These are phyloP conservation scores for Puma concolor DNA, from an alignment of 2,113 vertebrate genomes.

Conservation along the genomic window DNA sequence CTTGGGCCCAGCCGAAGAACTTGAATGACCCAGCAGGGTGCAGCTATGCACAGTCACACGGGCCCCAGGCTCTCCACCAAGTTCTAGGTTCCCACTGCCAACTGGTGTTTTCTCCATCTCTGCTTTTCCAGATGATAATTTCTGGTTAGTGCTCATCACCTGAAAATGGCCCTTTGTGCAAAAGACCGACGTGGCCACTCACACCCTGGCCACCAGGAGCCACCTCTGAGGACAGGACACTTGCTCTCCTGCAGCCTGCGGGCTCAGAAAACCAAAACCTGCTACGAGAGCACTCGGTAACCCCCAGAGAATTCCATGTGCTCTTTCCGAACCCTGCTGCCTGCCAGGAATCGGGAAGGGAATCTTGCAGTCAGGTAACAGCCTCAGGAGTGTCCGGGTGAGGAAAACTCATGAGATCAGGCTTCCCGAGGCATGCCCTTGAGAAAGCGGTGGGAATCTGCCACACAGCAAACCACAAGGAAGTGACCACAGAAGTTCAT, in stretches of 20 bases:
- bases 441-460: neutral
- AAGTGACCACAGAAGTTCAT: neutral
- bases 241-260: accelerated
- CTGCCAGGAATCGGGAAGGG: neutral
- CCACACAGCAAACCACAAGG: accelerated
- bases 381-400: neutral
- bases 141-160: neutral
- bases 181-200: neutral
- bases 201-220: neutral
- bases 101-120: neutral
- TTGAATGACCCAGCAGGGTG: neutral
- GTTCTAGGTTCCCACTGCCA: neutral
- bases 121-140: neutral
- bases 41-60: accelerated
- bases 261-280: neutral
- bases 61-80: neutral
- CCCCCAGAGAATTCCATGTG: accelerated
- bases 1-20: neutral
- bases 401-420: neutral
- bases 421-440: neutral
- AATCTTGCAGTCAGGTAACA: neutral
- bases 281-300: neutral
- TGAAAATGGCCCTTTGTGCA: neutral
- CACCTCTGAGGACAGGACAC: accelerated
- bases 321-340: neutral